Evolutionary conservation across 1,140 invertebrate genomes (phyloP), one percentile per base, ranked within the genome.

Genomic region (Procambarus virginalis): DNA sequence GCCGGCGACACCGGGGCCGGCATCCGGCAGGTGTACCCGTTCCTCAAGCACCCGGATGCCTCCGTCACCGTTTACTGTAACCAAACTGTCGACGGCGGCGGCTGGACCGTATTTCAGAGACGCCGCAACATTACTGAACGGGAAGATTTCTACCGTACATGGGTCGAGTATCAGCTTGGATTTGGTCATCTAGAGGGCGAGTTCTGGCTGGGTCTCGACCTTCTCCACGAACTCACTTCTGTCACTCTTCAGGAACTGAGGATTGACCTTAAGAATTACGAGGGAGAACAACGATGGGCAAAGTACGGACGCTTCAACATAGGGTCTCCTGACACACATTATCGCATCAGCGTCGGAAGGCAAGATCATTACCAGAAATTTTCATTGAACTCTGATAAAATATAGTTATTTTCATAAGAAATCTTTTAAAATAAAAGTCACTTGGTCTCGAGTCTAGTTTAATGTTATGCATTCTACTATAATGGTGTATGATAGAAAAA

Each of bases 41-140:
- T 55, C 80, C 80, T 55, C 12, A n/a, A 64, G 22, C 55, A 64
- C 6, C 80, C 58, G 4, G 22, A 82, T 22, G 55, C 20, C 55
- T 17, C 55, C n/a, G 55, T 82, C 58, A 64, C 51, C 58, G 93
- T 93, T 48, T 93, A 84, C 90, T 93, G 93, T 81, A 93, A 93
- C 82, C 92, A 93, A 84, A 90, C 90, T 34, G 92, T 91, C 5
- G 92, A 93, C 58, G 93, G 93, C 51, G 93, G 93, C 45, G 34
- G 34, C 34, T 34, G 34, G 34, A 34, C 34, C 34, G 34, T 34
- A 34, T 34, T 34, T 34, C 34, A 34, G 85, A 68, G 92, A 58
- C 73, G 92, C 0, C 91, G 80, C 4, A 92, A 93, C 49, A 5
- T 77, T 17, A 73, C 76, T 34, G 68, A 68, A 34, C 80, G 58